These are phyloP conservation scores for Discoglossus pictus DNA, from an alignment of 2,797 vertebrate genomes.

Conservation along the genomic window DNA sequence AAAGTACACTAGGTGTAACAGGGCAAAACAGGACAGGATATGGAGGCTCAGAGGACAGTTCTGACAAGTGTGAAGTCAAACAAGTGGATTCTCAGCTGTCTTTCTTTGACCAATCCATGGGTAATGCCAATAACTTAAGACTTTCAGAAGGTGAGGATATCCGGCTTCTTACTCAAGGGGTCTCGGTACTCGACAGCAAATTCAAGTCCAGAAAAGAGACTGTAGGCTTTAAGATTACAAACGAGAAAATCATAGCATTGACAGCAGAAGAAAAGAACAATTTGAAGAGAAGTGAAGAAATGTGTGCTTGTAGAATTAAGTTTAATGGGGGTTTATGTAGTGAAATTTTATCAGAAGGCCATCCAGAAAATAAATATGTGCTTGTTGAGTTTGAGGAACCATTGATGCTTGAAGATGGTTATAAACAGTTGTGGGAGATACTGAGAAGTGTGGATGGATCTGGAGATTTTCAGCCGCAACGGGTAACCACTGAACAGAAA, in stretches of 20 bases:
- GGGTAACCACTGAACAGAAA: not conserved
- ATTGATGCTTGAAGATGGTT: constrained; percentile 49
- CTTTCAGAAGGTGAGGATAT: not conserved
- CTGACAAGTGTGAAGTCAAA: not conserved
- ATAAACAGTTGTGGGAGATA: constrained; percentile 48
- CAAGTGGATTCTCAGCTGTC: not conserved
- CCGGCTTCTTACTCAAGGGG: not conserved
- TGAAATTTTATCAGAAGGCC: not conserved
- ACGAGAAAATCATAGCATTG: constrained; percentile 52
- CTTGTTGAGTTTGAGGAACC: constrained; percentile 49
- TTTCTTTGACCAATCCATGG: not conserved
- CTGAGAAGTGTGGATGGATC: constrained; percentile 3
- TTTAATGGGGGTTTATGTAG: not conserved
- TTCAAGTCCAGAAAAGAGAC: constrained; percentile 1
- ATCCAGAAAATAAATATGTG: constrained; percentile 50
- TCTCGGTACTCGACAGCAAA: not conserved
- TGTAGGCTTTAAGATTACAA: constrained; percentile 53
- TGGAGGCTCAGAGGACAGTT: not conserved
- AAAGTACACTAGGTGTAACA: not conserved
- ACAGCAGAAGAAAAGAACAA: constrained; percentile 50
- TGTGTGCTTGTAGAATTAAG: constrained; percentile 54
- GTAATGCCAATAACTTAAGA: not conserved
- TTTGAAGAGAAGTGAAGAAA: constrained; percentile 41
- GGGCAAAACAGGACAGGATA: not conserved
- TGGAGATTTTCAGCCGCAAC: not conserved